Conservation (phyloP, 2,797 vertebrate species). For the Tinamus major region DNA sequence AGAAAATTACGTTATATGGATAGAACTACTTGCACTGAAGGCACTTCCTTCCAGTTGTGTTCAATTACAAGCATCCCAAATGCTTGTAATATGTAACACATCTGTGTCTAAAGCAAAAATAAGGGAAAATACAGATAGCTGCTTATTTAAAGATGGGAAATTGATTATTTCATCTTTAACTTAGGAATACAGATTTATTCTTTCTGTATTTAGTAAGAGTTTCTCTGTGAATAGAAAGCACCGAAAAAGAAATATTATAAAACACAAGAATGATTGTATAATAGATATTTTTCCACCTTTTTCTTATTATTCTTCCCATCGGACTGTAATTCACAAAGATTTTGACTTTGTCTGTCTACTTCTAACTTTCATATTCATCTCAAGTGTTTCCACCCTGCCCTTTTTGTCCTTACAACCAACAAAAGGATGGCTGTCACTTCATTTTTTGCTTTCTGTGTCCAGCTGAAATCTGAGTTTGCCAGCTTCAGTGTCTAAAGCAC, state of each 20-base stretch:
- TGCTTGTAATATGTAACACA: neutral
- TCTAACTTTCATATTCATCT: neutral
- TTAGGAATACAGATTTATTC: neutral
- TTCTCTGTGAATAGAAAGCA: neutral
- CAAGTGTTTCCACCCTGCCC: neutral
- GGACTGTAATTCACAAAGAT: neutral
- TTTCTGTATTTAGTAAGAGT: neutral
- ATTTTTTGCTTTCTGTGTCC: neutral
- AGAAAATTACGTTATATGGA: neutral
- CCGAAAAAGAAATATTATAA: neutral
- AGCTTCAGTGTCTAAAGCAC: neutral
- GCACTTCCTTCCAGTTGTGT: neutral
- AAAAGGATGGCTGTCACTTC: neutral
- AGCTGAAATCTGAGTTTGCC: neutral
- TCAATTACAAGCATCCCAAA: neutral
- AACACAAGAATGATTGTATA: neutral
- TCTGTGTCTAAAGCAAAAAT: neutral
- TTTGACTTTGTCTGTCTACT: neutral
- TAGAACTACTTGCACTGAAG: neutral
- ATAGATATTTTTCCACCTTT: neutral
- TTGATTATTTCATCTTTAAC: neutral
- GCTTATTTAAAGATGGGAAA: neutral
- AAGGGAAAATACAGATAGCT: rapidly evolving
- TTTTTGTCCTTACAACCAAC: neutral
- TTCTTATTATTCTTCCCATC: neutral